Evolutionary conservation across 1,140 invertebrate species (phyloP), one percentile per base, ranked within the genome.

Genomic region (Cotesia vestalis): DNA sequence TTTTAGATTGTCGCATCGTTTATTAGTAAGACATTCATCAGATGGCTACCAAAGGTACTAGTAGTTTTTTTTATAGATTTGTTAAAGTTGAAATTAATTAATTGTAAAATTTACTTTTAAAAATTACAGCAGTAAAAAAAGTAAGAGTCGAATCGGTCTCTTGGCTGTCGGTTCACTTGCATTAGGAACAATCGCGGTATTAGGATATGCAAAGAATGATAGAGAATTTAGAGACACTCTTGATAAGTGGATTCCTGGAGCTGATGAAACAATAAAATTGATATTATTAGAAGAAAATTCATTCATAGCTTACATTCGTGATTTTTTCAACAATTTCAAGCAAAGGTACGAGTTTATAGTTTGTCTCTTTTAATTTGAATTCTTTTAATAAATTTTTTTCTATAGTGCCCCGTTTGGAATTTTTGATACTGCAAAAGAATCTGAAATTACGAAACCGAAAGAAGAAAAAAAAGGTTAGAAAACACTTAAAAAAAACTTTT

Each of bases 171-270:
- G 89, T 59, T 86, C 88, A 66, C 85, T 89, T 59, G 88, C 89
- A n/a, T 80, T 91, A 61, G 89, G 89, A 57, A 81, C 82, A 9
- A 74, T 85, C 68, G 87, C 84, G 36, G 73, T 87, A 75, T 78
- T 89, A 71, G 76, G 82, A 0, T 92, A 91, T 79, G 91, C 90
- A 27, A 93, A 92, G 86, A 90, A 90, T 77, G 90, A 93, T 81
- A 87, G 89, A 59, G 89, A 91, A 59, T 91, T 93, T 75, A 88
- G 92, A 72, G 88, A 89, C 78, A 88, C 86, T 78, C 79, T 94
- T 4, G 90, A 90, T 78, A 85, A 89, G 57, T 92, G 92, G 84
- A 87, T 90, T 52, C 93, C 93, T 60, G 91, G 89, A 59, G 89
- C 90, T 2, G 91, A 93, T 75, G 81, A 89, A 14, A 83, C 92